Percentiles rank a stretch among this genome's conserved stretches.
Conservation (phyloP, 2,113 vertebrate genomes). For the Misgurnus anguillicaudatus region DNA sequence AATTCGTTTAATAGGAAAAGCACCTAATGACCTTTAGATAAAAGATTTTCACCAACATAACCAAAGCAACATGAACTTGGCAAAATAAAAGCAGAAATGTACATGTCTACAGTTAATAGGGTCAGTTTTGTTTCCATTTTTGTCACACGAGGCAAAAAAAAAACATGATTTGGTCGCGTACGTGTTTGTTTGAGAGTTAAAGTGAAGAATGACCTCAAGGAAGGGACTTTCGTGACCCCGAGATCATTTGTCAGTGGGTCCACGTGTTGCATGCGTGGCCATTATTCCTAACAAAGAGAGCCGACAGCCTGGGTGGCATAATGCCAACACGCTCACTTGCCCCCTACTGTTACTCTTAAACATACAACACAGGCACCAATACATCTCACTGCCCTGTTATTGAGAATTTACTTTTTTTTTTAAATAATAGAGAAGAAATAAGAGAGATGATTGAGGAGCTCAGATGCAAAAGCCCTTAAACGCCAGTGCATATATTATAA, state of each 20-base stretch:
- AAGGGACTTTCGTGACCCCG: constrained; percentile 66
- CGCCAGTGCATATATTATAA: too few species aligned
- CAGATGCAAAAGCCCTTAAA: too few species aligned
- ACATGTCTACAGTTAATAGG: too few species aligned
- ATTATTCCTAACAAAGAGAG: constrained; percentile 63
- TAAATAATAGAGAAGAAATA: too few species aligned
- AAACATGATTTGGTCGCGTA: neutral
- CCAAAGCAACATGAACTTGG: too few species aligned
- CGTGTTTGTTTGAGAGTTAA: neutral
- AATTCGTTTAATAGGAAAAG: too few species aligned
- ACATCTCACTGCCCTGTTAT: neutral
- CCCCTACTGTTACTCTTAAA: constrained; percentile 10
- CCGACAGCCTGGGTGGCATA: constrained; percentile 61
- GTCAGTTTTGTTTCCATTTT: too few species aligned
- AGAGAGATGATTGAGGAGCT: too few species aligned
- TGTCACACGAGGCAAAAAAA: too few species aligned
- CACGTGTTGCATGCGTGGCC: constrained; percentile 64
- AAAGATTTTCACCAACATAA: too few species aligned
- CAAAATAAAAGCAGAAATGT: too few species aligned
- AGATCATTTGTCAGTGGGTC: constrained; percentile 60
- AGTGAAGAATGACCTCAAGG: constrained; percentile 49
- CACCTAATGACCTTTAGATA: too few species aligned
- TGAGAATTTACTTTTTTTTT: neutral
- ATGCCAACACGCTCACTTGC: constrained; percentile 43
- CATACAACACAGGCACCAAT: neutral